These are phyloP conservation scores for Tangara arthus DNA, from an alignment of 2,797 vertebrate species.

Conservation along the genomic window DNA sequence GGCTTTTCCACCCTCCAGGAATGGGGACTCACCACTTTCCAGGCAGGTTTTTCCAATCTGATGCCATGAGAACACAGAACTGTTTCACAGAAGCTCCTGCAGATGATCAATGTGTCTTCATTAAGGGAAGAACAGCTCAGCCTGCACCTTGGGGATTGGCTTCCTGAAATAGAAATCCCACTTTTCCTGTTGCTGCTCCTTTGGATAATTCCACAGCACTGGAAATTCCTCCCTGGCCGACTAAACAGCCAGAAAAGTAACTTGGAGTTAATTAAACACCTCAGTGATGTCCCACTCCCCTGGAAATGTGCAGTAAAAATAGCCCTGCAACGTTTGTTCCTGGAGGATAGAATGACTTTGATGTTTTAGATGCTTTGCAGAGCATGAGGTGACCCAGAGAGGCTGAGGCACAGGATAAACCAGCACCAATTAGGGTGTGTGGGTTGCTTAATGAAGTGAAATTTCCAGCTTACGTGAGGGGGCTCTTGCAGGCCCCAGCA, in stretches of 20 bases:
- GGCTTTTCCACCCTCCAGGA: background rate
- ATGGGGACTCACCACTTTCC: background rate
- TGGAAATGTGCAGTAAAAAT: background rate
- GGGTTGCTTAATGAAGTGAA: background rate
- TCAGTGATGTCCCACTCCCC: background rate
- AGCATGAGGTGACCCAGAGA: background rate
- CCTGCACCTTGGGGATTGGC: background rate
- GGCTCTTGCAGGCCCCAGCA: background rate
- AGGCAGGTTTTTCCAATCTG: background rate
- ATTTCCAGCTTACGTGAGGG: fast-evolving
- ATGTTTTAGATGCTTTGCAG: background rate
- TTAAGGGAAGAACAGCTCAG: background rate
- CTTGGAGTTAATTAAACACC: background rate
- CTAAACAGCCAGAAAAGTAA: background rate
- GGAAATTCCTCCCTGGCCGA: background rate
- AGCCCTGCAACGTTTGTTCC: background rate
- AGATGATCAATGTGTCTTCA: background rate
- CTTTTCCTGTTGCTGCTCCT: background rate
- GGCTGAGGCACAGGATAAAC: background rate
- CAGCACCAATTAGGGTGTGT: background rate
- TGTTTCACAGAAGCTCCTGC: background rate
- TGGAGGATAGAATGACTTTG: background rate
- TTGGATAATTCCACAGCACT: background rate
- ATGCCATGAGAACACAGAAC: background rate
- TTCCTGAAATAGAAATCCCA: background rate